phyloP scores from a whole-genome alignment of 2,797 vertebrate genomes.

The Fistularia commersonii region DNA sequence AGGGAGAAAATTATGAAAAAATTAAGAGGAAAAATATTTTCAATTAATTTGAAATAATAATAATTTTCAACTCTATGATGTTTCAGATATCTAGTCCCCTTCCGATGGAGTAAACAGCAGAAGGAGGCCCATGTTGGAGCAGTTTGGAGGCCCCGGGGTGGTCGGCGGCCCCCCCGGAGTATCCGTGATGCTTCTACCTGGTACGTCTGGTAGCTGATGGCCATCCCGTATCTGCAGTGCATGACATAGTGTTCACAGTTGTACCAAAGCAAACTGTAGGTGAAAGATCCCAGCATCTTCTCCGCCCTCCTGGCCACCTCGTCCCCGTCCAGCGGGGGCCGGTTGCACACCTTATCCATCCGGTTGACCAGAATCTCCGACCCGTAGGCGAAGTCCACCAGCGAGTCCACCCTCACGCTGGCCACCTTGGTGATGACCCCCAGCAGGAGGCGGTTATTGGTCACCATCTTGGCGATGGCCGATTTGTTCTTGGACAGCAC shows the following conservation, averaged over 20 bases:
- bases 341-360: slow-evolving; percentile 82
- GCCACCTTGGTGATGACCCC: slow-evolving; percentile 85
- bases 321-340: slow-evolving; percentile 78
- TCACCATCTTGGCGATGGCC: slow-evolving; percentile 82
- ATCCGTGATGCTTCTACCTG: slow-evolving; percentile 76
- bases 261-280: slow-evolving; percentile 95
- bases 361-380: slow-evolving; percentile 86
- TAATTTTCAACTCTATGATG: too few relatives aligned
- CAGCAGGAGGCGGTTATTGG: slow-evolving; percentile 87
- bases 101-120: too few relatives aligned
- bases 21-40: background rate
- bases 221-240: slow-evolving; percentile 89
- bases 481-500: slow-evolving; percentile 71
- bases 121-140: too few relatives aligned
- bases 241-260: slow-evolving; percentile 99
- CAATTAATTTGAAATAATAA: too few relatives aligned
- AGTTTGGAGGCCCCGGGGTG: too few relatives aligned
- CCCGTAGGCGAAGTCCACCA: slow-evolving; percentile 91
- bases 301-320: slow-evolving; percentile 87
- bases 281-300: slow-evolving; percentile 81
- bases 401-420: slow-evolving; percentile 88
- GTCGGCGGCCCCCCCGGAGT: too few relatives aligned
- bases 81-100: too few relatives aligned
- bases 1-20: too few relatives aligned
- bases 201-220: slow-evolving; percentile 91